A percentile compares a stretch with the other conserved stretches of the same genome.
Conservation (phyloP, 1,140 invertebrate species). For the Drosophila bocki region DNA sequence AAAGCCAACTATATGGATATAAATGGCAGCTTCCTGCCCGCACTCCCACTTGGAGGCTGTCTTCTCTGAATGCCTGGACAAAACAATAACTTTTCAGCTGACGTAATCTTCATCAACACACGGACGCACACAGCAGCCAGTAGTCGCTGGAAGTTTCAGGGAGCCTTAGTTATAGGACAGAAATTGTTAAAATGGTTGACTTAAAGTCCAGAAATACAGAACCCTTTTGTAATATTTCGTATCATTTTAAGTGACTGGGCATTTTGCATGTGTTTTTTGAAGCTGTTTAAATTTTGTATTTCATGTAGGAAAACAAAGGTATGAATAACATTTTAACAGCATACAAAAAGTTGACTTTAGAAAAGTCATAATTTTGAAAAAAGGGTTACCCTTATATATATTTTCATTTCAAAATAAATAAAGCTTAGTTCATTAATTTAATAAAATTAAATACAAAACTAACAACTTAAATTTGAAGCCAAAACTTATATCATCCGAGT, state of each 20-base stretch:
- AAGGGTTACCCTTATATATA: background rate
- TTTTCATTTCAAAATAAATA: background rate
- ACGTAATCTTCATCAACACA: conserved; percentile 80
- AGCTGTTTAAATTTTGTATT: background rate
- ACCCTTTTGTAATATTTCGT: conserved; percentile 18
- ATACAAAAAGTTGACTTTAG: background rate
- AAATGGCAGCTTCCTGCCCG: conserved; percentile 58
- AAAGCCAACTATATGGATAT: conserved; percentile 69
- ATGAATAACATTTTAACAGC: background rate
- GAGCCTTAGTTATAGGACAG: conserved; percentile 21
- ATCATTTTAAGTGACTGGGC: conserved; percentile 28
- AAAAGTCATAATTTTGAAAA: background rate
- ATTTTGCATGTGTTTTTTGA: conserved; percentile 8
- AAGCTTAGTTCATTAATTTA: background rate
- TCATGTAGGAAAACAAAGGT: background rate
- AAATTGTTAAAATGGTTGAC: conserved; percentile 19
- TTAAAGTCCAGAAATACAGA: conserved; percentile 14
- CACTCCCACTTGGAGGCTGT: conserved; percentile 33
- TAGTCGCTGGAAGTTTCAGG: background rate
- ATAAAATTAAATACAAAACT: background rate
- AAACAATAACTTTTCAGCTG: conserved; percentile 83
- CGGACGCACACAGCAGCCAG: conserved; percentile 33
- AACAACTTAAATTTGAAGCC: background rate
- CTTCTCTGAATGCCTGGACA: conserved; percentile 56
- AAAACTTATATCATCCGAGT: background rate